Evolutionary conservation across 2,888 invertebrate species (phyloP).

Genomic region (Drosophila austrosaltans): DNA sequence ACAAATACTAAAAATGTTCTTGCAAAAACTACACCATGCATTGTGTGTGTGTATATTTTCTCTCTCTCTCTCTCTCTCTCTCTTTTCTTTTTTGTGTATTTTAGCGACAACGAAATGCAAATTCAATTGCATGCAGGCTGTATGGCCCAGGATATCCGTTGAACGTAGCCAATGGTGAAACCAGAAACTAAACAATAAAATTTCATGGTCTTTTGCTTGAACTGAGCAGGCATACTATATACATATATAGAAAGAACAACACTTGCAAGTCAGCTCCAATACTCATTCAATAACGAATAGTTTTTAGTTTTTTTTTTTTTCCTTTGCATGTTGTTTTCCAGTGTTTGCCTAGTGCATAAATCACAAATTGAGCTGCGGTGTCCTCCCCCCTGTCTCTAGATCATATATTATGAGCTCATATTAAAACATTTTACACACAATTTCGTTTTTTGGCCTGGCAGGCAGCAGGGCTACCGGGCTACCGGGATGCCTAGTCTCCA

Average conservation of each 20-base stretch:
- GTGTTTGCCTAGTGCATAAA: conserved; percentile 53
- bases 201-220: conserved; percentile 47
- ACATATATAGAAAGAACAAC: conserved; percentile 27
- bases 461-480: conserved; percentile 23
- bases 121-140: conserved; percentile 68
- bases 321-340: not conserved
- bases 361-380: conserved; percentile 72
- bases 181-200: conserved; percentile 68
- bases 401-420: conserved; percentile 75
- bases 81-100: conserved; percentile 28
- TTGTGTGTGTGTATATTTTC: conserved; percentile 39
- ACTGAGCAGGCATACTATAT: conserved; percentile 26
- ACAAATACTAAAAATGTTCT: conserved; percentile 60
- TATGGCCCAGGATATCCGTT: conserved; percentile 67
- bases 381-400: conserved; percentile 19
- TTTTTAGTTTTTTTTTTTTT: conserved; percentile 33
- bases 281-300: conserved; percentile 40
- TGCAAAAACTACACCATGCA: conserved; percentile 57
- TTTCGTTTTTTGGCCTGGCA: conserved; percentile 60
- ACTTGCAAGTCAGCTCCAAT: conserved; percentile 46
- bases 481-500: conserved; percentile 22
- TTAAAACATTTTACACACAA: conserved; percentile 78
- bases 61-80: no score
- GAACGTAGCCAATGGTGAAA: conserved; percentile 57
- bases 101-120: conserved; percentile 66